A percentile compares a stretch with the other conserved stretches of the same genome.
Evolutionary conservation across 2,113 vertebrate genomes (phyloP).

Genomic region (Chroicocephalus ridibundus): DNA sequence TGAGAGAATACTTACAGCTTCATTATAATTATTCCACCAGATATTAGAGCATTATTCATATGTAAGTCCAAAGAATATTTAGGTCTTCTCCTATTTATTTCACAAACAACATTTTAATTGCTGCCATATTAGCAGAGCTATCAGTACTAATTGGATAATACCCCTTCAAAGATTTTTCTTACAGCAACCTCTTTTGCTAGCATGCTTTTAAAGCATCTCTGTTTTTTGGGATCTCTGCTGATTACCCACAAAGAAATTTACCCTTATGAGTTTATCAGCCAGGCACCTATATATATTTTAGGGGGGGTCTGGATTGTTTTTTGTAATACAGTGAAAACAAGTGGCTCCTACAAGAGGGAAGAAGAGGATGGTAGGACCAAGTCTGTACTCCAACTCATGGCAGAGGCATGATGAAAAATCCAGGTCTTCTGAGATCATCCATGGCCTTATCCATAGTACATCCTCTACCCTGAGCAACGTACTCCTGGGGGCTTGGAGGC

Average conservation of each 20-base stretch:
- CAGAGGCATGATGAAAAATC: background rate
- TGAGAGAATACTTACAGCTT: slow-evolving; percentile 77
- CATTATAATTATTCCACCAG: slow-evolving; percentile 72
- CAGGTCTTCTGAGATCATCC: background rate
- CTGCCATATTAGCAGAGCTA: slow-evolving; percentile 56
- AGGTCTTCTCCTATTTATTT: slow-evolving; percentile 69
- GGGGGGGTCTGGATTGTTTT: background rate
- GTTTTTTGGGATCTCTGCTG: background rate
- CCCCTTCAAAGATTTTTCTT: slow-evolving; percentile 48
- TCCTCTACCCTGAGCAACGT: background rate
- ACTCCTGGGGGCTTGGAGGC: background rate
- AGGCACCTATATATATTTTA: background rate
- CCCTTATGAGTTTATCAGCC: background rate
- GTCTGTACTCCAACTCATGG: background rate
- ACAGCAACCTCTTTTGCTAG: background rate
- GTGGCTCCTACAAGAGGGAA: background rate
- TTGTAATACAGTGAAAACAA: background rate
- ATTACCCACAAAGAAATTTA: background rate
- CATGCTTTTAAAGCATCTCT: background rate
- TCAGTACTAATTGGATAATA: slow-evolving; percentile 61
- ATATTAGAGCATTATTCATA: slow-evolving; percentile 69
- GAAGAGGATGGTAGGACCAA: background rate
- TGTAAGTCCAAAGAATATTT: slow-evolving; percentile 66
- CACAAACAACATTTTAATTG: slow-evolving; percentile 67
- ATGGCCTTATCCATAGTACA: background rate